Percentiles rank a stretch among this genome's conserved stretches.
phyloP scores from a whole-genome alignment of 2,113 vertebrate genomes.

The Cinclus mexicanus region DNA sequence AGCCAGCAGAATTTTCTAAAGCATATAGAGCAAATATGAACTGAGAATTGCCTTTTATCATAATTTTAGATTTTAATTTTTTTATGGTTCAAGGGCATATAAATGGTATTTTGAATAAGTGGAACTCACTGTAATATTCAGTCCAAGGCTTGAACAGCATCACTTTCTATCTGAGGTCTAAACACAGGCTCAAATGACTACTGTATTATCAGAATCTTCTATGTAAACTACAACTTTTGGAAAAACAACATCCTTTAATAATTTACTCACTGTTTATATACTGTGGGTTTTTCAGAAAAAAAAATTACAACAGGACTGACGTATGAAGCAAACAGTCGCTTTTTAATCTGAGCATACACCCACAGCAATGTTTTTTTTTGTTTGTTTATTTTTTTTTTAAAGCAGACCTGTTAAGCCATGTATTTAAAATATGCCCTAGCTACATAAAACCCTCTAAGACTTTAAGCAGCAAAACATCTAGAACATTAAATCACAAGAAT shows the following conservation, averaged over 20 bases:
- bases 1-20: not conserved
- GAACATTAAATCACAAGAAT: not conserved
- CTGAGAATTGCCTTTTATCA: not conserved
- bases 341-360: not conserved
- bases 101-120: not conserved
- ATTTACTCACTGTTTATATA: not conserved
- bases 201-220: not conserved
- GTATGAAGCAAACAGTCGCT: not conserved
- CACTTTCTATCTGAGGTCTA: not conserved
- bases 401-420: not conserved
- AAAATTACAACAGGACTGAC: not conserved
- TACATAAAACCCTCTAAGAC: not conserved
- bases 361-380: not conserved
- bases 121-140: not conserved
- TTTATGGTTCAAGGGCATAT: not conserved
- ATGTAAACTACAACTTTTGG: not conserved
- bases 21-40: not conserved
- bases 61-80: not conserved
- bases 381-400: not conserved
- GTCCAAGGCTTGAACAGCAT: not conserved
- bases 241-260: not conserved
- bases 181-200: not conserved
- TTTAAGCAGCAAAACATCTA: not conserved
- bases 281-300: not conserved
- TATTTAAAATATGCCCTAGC: not conserved